These are phyloP conservation scores for Clarias platycephalus DNA, from an alignment of 2,797 vertebrate species.

Conservation along the genomic window DNA sequence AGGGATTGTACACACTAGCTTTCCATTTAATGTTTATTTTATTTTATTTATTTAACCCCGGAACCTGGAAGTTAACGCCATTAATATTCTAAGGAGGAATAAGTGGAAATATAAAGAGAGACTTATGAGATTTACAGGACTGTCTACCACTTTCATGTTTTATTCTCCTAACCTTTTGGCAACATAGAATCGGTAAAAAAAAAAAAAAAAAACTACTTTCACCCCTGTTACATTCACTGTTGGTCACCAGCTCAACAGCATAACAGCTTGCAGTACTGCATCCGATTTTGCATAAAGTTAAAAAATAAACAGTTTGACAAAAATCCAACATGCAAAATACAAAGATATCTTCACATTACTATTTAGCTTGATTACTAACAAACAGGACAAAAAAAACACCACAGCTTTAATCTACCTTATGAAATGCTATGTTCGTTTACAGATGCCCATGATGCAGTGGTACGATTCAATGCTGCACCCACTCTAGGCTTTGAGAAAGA, in stretches of 20 bases:
- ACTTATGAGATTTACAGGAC: no score
- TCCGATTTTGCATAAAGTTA: neutral
- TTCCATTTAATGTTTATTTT: no score
- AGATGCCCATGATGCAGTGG: conserved; percentile 78
- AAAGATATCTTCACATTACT: neutral
- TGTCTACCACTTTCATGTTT: no score
- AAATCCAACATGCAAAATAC: neutral
- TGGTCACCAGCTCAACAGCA: neutral
- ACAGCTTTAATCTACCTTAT: neutral
- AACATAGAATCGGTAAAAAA: no score
- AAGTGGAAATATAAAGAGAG: no score
- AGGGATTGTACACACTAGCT: no score
- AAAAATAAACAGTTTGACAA: neutral
- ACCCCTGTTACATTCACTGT: no score
- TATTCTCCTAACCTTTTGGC: no score
- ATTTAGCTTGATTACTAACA: neutral
- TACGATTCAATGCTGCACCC: conserved; percentile 78
- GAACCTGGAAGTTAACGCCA: no score
- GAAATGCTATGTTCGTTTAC: conserved; percentile 19
- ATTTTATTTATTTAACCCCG: no score
- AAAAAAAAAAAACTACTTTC: no score
- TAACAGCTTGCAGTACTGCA: neutral
- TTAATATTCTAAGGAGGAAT: no score
- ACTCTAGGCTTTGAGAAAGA: conserved; percentile 75
- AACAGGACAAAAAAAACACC: neutral